Conservation (phyloP, 2,888 invertebrate species). For the Pomacea canaliculata region DNA sequence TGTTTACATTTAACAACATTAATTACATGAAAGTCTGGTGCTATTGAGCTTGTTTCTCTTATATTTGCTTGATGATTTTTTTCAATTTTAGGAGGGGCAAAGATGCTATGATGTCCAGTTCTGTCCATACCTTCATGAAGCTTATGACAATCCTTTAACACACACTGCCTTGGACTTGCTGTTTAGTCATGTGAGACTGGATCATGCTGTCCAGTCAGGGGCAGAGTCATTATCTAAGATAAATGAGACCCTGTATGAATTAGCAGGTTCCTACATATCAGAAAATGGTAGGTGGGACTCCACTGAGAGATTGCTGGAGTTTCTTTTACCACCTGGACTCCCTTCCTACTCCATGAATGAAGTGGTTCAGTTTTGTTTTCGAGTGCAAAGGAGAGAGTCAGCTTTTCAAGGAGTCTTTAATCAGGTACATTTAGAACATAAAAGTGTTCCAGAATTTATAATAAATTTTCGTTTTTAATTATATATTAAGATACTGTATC, state of each 20-base stretch:
- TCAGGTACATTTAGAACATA: slow-evolving; percentile 2
- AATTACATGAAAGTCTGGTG: no score
- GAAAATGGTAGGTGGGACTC: slow-evolving; percentile 9
- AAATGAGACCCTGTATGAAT: neutral
- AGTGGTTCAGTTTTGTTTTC: neutral
- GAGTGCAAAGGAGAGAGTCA: neutral
- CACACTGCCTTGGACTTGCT: neutral
- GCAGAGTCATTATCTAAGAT: neutral
- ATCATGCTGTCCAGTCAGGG: slow-evolving; percentile 18
- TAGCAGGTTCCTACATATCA: neutral
- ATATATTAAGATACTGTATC: no score
- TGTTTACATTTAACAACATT: no score
- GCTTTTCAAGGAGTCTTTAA: neutral
- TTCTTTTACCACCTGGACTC: slow-evolving; percentile 14
- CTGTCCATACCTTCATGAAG: slow-evolving; percentile 14
- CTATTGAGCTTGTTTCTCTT: no score
- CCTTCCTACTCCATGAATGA: slow-evolving; percentile 10
- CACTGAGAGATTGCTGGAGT: slow-evolving; percentile 13
- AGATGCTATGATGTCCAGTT: slow-evolving; percentile 3
- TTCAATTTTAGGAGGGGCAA: slow-evolving; percentile 14
- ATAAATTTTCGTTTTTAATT: no score
- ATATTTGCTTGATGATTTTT: no score
- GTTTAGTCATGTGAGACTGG: slow-evolving; percentile 11
- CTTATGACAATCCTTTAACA: neutral
- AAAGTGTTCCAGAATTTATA: no score